phyloP scores from a whole-genome alignment of 2,888 invertebrate species.

The Macrosiphum euphorbiae region DNA sequence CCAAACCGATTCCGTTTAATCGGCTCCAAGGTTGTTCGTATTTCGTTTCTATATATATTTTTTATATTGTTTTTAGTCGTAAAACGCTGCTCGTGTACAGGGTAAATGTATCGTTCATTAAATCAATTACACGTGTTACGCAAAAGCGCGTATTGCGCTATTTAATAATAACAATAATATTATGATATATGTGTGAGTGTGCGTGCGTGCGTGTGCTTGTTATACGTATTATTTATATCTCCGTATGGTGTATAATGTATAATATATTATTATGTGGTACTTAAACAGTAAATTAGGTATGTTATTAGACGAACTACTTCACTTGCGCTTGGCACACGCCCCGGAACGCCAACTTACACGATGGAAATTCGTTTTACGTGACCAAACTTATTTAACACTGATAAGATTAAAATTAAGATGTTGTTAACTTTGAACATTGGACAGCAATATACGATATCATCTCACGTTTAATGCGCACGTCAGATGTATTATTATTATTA shows the following conservation, averaged over 20 bases:
- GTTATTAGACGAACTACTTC: not conserved
- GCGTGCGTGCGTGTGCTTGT: not conserved
- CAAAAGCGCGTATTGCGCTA: not conserved
- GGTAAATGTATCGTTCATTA: not conserved
- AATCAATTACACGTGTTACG: not conserved
- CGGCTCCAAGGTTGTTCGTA: not conserved
- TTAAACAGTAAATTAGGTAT: constrained; percentile 20
- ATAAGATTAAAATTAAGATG: constrained; percentile 39
- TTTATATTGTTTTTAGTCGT: not conserved
- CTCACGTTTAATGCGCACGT: not conserved
- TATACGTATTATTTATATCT: not conserved
- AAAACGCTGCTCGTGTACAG: not conserved
- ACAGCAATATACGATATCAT: not conserved
- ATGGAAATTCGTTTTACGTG: constrained; percentile 47
- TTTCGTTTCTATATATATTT: not conserved
- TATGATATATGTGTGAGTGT: too few species aligned
- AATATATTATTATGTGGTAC: not conserved
- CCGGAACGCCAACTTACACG: not conserved
- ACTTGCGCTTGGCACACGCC: not conserved
- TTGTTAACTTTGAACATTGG: not conserved
- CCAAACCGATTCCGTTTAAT: not conserved
- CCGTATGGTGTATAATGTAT: not conserved
- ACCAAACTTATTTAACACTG: constrained; percentile 33
- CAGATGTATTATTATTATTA: not conserved
- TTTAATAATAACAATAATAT: not conserved